These are phyloP conservation scores for Cyclargus thomasi DNA, from an alignment of 1,140 invertebrate genomes.

Conservation along the genomic window DNA sequence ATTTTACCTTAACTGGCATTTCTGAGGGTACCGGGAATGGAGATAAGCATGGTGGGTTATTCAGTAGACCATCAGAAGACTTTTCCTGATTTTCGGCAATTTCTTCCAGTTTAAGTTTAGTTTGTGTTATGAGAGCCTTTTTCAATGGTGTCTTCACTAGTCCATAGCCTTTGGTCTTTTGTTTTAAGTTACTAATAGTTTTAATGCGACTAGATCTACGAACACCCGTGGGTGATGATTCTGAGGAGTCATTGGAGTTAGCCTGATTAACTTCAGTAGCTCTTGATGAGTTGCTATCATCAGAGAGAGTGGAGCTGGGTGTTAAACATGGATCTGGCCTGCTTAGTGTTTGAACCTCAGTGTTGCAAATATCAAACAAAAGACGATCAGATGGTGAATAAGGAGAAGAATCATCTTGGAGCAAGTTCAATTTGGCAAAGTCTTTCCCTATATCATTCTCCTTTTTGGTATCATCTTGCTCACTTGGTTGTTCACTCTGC, in stretches of 20 bases:
- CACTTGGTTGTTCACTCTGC: slow-evolving; percentile 14
- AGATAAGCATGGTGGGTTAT: slow-evolving; percentile 43
- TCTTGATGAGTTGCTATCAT: slow-evolving; percentile 68
- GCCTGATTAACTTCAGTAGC: slow-evolving; percentile 52
- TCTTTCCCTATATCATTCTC: slow-evolving; percentile 56
- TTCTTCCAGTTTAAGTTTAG: slow-evolving; percentile 64
- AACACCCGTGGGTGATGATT: slow-evolving; percentile 67
- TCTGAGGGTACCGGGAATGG: slow-evolving; percentile 71
- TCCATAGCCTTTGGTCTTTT: slow-evolving; percentile 76
- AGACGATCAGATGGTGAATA: slow-evolving; percentile 47
- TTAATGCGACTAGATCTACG: slow-evolving; percentile 77
- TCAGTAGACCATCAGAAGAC: slow-evolving; percentile 36
- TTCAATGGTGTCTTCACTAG: slow-evolving; percentile 74
- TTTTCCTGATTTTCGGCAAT: slow-evolving; percentile 62
- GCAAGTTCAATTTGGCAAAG: slow-evolving; percentile 59
- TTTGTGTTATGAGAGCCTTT: slow-evolving; percentile 66
- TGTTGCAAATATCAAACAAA: slow-evolving; percentile 32
- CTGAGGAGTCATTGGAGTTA: slow-evolving; percentile 67
- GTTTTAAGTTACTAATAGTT: slow-evolving; percentile 76
- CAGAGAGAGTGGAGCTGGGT: slow-evolving; percentile 65
- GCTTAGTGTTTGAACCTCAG: slow-evolving; percentile 30
- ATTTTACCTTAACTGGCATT: slow-evolving; percentile 90
- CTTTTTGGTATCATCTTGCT: slow-evolving; percentile 36
- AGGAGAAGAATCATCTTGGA: slow-evolving; percentile 31
- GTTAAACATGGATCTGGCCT: slow-evolving; percentile 65